These are phyloP conservation scores for Hylia prasina DNA, from an alignment of 2,113 vertebrate species.

Conservation along the genomic window DNA sequence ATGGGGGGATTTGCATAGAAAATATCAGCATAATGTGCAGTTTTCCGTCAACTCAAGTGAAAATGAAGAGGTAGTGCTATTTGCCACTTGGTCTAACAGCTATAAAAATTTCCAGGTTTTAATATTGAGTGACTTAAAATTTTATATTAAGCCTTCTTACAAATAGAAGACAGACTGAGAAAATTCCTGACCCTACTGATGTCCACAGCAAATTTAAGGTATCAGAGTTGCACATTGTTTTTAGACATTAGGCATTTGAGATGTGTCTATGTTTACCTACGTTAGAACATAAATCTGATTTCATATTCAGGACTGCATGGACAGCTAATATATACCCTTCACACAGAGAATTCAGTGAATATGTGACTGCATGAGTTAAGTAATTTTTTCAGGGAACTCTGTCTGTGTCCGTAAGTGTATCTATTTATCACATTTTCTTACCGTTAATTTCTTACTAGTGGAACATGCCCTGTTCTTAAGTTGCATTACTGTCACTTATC, in stretches of 20 bases:
- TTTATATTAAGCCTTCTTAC: not conserved
- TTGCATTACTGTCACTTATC: not conserved
- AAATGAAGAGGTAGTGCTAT: not conserved
- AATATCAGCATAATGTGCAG: too few species aligned
- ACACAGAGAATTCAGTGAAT: not conserved
- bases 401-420: not conserved
- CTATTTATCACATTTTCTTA: not conserved
- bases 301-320: not conserved
- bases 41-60: not conserved
- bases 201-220: not conserved
- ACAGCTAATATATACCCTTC: not conserved
- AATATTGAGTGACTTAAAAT: not conserved
- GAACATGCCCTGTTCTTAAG: not conserved
- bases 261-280: not conserved
- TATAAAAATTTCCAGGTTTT: not conserved
- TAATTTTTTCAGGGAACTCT: not conserved
- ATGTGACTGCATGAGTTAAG: not conserved
- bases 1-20: not conserved
- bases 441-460: not conserved
- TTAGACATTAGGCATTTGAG: not conserved
- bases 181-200: not conserved
- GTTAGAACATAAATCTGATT: not conserved
- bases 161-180: not conserved
- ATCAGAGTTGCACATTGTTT: not conserved
- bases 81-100: not conserved